Evolutionary conservation across 2,888 invertebrate genomes (phyloP).

Genomic region (Polymixis lichenea): DNA sequence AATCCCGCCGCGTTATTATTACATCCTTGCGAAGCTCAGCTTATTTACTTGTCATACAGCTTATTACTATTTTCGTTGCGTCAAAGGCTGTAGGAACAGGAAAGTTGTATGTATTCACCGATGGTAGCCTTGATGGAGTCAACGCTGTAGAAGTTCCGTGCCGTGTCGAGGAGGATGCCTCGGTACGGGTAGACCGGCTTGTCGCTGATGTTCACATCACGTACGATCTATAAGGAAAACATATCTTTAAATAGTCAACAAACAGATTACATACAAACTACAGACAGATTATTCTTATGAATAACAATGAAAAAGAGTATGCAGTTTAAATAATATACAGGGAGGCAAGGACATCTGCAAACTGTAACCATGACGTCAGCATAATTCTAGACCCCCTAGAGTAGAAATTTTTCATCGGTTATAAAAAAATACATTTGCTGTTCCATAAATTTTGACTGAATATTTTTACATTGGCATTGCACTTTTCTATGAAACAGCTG

Average conservation of each 20-base stretch:
- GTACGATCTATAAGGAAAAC: conserved; percentile 87
- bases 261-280: neutral
- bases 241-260: neutral
- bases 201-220: conserved; percentile 92
- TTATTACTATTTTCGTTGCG: neutral
- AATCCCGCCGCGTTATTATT: no score
- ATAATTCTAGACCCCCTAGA: no score
- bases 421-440: no score
- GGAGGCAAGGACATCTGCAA: no score
- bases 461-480: no score
- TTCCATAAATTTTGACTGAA: no score
- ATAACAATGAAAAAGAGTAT: neutral
- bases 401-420: no score
- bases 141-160: conserved; percentile 95
- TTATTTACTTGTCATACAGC: no score
- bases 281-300: neutral
- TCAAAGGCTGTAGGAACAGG: neutral
- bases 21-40: no score
- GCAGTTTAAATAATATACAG: neutral
- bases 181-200: conserved; percentile 96
- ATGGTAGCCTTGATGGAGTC: conserved; percentile 94
- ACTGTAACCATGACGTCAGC: no score
- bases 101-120: conserved; percentile 78
- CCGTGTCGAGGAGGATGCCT: conserved; percentile 97
- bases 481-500: no score